Conservation (phyloP, 2,113 vertebrate species). For the Crotalus viridis region DNA sequence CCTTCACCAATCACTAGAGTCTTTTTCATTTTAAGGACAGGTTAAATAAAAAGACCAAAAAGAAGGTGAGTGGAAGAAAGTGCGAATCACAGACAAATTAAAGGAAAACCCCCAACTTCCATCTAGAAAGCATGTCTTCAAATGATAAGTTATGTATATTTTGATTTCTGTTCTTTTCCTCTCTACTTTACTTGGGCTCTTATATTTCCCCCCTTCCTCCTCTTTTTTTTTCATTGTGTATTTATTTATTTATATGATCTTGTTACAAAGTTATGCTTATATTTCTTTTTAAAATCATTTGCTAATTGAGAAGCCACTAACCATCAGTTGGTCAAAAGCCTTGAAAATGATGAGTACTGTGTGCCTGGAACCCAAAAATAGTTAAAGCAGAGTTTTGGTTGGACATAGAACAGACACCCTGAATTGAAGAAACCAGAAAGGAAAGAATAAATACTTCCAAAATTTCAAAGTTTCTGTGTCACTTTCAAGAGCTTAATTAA, state of each 20-base stretch:
- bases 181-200: neutral
- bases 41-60: neutral
- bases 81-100: neutral
- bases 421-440: neutral
- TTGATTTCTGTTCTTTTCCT: neutral
- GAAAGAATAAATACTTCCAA: neutral
- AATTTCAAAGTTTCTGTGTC: neutral
- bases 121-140: neutral
- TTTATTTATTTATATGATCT: neutral
- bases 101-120: neutral
- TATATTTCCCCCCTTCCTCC: neutral
- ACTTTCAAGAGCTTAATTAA: neutral
- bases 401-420: neutral
- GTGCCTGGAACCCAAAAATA: neutral
- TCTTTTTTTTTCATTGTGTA: neutral
- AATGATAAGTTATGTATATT: neutral
- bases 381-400: neutral
- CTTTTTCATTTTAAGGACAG: neutral
- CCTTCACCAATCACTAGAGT: neutral
- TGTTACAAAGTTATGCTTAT: too few species aligned
- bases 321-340: neutral
- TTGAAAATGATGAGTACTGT: neutral
- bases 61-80: neutral
- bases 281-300: neutral
- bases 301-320: neutral